Evolutionary conservation across 2,113 vertebrate genomes (phyloP).

Genomic region (Drymodes brunneopygia): DNA sequence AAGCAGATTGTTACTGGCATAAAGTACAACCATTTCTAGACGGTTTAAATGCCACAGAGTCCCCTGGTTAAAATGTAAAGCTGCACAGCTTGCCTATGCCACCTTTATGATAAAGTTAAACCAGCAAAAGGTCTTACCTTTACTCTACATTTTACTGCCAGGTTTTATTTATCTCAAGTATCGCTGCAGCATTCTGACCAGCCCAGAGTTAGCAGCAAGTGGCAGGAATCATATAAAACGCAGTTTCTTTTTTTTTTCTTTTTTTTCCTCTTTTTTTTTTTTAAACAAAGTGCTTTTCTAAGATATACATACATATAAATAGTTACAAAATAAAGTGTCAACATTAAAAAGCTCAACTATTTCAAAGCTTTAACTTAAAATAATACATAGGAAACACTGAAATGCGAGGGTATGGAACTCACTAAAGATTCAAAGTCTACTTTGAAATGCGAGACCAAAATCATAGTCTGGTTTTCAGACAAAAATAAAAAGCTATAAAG

Average conservation of each 20-base stretch:
- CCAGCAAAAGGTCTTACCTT: slow-evolving; percentile 78
- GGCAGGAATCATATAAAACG: slow-evolving; percentile 94
- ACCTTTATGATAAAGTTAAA: slow-evolving; percentile 81
- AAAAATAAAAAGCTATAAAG: slow-evolving; percentile 64
- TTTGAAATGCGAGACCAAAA: slow-evolving; percentile 80
- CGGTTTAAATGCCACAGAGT: slow-evolving; percentile 99
- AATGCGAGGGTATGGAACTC: slow-evolving; percentile 77
- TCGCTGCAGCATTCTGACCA: slow-evolving; percentile 98
- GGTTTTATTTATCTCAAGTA: slow-evolving; percentile 90
- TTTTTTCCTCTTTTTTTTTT: slow-evolving; percentile 68
- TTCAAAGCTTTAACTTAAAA: slow-evolving; percentile 83
- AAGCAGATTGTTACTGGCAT: slow-evolving; percentile 96
- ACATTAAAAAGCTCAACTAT: slow-evolving; percentile 90
- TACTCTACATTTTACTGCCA: slow-evolving; percentile 85
- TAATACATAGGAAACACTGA: slow-evolving; percentile 84
- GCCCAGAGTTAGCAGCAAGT: slow-evolving; percentile 99
- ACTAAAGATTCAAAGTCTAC: slow-evolving; percentile 74
- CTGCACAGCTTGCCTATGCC: slow-evolving; percentile 95
- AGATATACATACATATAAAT: slow-evolving; percentile 94
- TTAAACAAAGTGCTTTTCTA: slow-evolving; percentile 98
- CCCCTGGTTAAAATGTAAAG: slow-evolving; percentile 98
- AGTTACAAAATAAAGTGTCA: slow-evolving; percentile 92
- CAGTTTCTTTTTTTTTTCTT: slow-evolving; percentile 65
- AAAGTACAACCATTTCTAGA: slow-evolving; percentile 95
- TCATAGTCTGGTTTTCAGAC: slow-evolving; percentile 79